These are phyloP conservation scores for Acromyrmex echinatior DNA, from an alignment of 1,140 invertebrate genomes.

Conservation along the genomic window DNA sequence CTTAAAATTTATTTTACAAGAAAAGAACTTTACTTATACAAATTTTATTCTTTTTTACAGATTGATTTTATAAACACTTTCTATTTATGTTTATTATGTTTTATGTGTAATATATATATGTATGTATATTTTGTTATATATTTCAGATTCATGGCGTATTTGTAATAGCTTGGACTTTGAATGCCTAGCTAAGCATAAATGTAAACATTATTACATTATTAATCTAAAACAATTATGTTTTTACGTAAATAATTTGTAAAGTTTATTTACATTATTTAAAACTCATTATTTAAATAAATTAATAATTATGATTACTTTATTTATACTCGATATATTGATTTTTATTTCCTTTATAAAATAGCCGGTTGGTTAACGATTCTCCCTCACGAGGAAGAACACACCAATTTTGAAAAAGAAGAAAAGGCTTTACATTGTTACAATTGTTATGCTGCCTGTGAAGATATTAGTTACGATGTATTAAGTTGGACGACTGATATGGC, in stretches of 20 bases:
- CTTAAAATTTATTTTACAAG: not conserved
- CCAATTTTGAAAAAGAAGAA: not conserved
- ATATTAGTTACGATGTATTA: conserved; percentile 70
- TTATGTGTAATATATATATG: not conserved
- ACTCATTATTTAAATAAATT: conserved; percentile 10
- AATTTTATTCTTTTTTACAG: not conserved
- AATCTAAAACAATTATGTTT: not conserved
- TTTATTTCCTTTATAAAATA: conserved; percentile 12
- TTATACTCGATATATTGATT: not conserved
- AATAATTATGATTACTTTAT: not conserved
- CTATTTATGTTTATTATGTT: not conserved
- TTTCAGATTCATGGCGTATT: conserved; percentile 56
- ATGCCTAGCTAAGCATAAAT: conserved; percentile 67
- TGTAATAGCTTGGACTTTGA: conserved; percentile 65
- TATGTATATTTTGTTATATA: not conserved
- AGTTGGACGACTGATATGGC: conserved; percentile 41
- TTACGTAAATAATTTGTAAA: not conserved
- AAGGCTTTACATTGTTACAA: conserved; percentile 65
- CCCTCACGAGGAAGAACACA: conserved; percentile 55
- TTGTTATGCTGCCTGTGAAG: conserved; percentile 75
- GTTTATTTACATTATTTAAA: not conserved
- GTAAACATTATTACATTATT: conserved; percentile 33
- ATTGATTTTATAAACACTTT: not conserved
- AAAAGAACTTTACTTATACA: not conserved
- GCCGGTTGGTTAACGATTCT: conserved; percentile 73